Evolutionary conservation across 1,140 invertebrate species (phyloP).

Genomic region (Delia radicum): DNA sequence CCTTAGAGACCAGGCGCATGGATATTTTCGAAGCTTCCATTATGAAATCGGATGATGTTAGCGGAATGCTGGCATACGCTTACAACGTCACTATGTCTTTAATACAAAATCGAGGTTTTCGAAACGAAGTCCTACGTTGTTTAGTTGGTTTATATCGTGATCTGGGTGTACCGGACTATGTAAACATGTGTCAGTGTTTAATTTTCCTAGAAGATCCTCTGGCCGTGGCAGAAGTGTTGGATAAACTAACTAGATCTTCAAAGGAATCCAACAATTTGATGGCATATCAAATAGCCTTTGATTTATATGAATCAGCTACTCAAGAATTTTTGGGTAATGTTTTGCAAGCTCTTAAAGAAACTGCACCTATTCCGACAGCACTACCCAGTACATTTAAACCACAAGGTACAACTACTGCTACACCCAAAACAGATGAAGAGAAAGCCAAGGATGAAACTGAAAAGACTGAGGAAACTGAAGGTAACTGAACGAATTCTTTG

Average conservation of each 20-base stretch:
- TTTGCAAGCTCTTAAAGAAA: conserved; percentile 76
- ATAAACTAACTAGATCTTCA: conserved; percentile 79
- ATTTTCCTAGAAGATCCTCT: conserved; percentile 94
- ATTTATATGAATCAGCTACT: conserved; percentile 98
- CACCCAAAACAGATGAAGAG: conserved; percentile 57
- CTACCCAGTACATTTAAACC: conserved; percentile 72
- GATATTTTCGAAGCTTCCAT: conserved; percentile 92
- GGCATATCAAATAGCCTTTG: conserved; percentile 99
- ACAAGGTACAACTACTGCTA: conserved; percentile 55
- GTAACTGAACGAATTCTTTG: conserved; percentile 23
- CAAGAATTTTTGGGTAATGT: conserved; percentile 95
- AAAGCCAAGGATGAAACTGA: conserved; percentile 58
- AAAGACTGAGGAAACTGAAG: conserved; percentile 48
- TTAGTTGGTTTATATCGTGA: conserved; percentile 89
- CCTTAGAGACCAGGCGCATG: conserved; percentile 93
- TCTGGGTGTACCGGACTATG: conserved; percentile 86
- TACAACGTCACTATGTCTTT: conserved; percentile 95
- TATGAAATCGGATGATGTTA: conserved; percentile 85
- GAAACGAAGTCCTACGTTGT: conserved; percentile 83
- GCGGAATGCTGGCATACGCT: conserved; percentile 90
- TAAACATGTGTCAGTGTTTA: conserved; percentile 94
- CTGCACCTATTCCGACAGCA: conserved; percentile 81
- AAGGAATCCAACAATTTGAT: conserved; percentile 77
- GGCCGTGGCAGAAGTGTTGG: conserved; percentile 87
- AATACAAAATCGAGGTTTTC: conserved; percentile 89